Base-by-base conservation (phyloP, 1,140 invertebrate species). In the Plutomurus gul region DNA sequence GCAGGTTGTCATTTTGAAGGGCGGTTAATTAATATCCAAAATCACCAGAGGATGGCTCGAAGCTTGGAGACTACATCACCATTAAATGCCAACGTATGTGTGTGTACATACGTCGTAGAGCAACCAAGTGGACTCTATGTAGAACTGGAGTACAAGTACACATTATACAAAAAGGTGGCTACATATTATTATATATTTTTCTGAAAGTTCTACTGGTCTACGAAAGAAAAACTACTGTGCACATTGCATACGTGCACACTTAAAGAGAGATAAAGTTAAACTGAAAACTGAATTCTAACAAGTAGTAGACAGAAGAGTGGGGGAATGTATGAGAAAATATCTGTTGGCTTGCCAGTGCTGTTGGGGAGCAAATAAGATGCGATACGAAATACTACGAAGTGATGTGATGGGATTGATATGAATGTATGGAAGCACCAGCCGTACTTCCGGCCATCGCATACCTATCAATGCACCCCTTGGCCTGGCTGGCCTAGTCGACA, bases 371-470 rank as follows among this genome's bases (percentile, higher is more conserved):
- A 47, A 75, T 75, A 75, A 75, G 72, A 75, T 51, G 39, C 39
- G 43, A 74, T 74, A 74, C 39, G 40, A 47, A 74, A 74, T 74
- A 75, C 43, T 33, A 51, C 36, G 73, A 75, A 43, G 13, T 22
- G 37, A 74, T 74, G 37, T 39, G 73, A 75, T 56, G 70, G 73
- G 73, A 40, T 74, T 74, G 75, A 73, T 76, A 76, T 73, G 72
- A 76, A 81, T 79, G 78, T 78, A 83, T 80, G 79, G 72, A 75
- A 83, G 82, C 79, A 83, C 79, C 77, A 83, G 82, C 79, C 82
- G 82, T 83, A 83, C 82, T 83, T 83, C 82, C 82, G 82, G 82
- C 79, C 79, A 81, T 82, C 79, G 81, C 60, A 81, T 76, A 60
- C 27, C 79, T 81, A 81, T 81, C 80, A 75, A 81, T 78, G 72